phyloP scores from a whole-genome alignment of 2,113 vertebrate genomes.

The Leptocoma aspasia region DNA sequence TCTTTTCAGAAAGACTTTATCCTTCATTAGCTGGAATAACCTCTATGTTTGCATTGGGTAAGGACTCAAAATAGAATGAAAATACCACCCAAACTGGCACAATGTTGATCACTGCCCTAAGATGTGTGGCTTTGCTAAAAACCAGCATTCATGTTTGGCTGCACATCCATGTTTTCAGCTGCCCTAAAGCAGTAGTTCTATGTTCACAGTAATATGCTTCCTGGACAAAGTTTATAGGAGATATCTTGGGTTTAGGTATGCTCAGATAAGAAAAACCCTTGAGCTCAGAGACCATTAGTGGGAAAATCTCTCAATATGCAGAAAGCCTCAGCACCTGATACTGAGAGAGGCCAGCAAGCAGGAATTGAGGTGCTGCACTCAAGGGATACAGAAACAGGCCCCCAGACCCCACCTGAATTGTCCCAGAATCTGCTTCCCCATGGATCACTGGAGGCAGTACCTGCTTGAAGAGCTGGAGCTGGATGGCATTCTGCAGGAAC shows the following conservation, averaged over 20 bases:
- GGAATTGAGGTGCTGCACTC: neutral
- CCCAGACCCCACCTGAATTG: neutral
- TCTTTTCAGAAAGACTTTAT: neutral
- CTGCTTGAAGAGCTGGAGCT: conserved; percentile 98
- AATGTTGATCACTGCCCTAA: neutral
- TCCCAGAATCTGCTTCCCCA: neutral
- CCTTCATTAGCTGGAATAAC: neutral
- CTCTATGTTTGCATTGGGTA: neutral
- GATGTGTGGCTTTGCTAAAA: neutral
- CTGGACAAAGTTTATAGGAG: neutral
- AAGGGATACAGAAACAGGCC: neutral
- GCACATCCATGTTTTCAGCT: neutral
- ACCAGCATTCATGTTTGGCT: neutral
- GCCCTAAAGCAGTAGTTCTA: neutral
- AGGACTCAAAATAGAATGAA: neutral
- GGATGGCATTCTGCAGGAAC: conserved; percentile 94
- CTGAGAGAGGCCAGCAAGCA: neutral
- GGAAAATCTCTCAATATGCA: neutral
- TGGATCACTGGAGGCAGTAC: conserved; percentile 46
- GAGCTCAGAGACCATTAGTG: neutral
- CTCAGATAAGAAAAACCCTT: neutral
- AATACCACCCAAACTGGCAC: neutral
- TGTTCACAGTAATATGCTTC: neutral
- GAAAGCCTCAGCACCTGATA: neutral
- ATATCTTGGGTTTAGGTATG: neutral